Evolutionary conservation across 2,113 vertebrate species (phyloP).

Genomic region (Sinosuthora webbiana): DNA sequence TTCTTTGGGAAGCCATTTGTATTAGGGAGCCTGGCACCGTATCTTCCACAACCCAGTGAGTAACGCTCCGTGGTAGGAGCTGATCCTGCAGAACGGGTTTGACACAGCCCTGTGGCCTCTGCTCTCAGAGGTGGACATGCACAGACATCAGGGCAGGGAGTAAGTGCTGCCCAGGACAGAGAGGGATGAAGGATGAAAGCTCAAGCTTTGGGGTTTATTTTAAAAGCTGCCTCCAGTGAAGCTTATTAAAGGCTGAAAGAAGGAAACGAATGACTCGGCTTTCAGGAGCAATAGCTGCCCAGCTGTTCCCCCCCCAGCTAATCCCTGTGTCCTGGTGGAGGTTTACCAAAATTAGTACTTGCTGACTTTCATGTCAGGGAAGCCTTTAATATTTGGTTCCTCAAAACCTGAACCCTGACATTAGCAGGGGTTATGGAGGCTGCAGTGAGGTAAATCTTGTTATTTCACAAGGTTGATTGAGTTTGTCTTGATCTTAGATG

Average conservation of each 20-base stretch:
- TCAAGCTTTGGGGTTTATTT: not conserved
- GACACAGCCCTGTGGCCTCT: not conserved
- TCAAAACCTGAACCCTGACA: not conserved
- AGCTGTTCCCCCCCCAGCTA: not conserved
- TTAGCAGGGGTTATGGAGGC: not conserved
- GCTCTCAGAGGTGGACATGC: not conserved
- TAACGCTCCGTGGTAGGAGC: not conserved
- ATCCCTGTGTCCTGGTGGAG: not conserved
- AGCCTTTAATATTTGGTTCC: not conserved
- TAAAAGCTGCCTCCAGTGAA: not conserved
- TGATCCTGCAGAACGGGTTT: not conserved
- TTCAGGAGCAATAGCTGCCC: not conserved
- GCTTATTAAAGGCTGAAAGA: not conserved
- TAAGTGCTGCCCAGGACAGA: not conserved
- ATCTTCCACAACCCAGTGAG: not conserved
- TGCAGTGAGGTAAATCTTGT: not conserved
- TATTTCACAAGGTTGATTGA: not conserved
- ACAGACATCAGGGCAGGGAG: not conserved
- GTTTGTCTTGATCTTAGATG: not conserved
- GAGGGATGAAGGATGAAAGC: not conserved
- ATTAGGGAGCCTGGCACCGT: accelerated
- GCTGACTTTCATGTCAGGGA: not conserved
- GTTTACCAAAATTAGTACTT: not conserved
- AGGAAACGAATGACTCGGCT: accelerated
- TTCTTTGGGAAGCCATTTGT: not conserved